Base-by-base conservation (phyloP, 30 jellyfish, hydroid and myxozoan genomes). In the Turritopsis rubra region DNA sequence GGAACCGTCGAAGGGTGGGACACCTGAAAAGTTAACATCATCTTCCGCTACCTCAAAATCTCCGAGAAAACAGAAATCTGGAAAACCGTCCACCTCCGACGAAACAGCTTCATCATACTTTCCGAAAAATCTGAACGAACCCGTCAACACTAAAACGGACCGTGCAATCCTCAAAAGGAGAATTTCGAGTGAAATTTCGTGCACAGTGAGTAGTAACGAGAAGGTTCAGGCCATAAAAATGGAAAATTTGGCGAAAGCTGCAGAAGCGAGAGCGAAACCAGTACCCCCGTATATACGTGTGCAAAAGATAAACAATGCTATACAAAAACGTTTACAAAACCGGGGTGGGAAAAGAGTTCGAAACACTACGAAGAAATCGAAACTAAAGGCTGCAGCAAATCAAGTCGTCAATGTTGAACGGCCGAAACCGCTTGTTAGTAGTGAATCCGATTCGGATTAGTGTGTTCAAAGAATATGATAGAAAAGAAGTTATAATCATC, bases 361-460 rank as follows among this genome's bases (percentile, higher is more conserved):
- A 74, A 52, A 72, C 26, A 22, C 7, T 21, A 3, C 29, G 4
- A 25, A 18, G 8, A 25, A 25, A n/a, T n/a, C 28, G 8, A 74
- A 29, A 13, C 52, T 20, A 9, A 27, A 52, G 24, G 13, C 82
- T n/a, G 24, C 13, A 52, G 8, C 82, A 16, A 16, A 74, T 74
- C 65, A 23, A 74, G 24, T 74, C 9, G 60, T n/a, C 16, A 0
- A 26, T 21, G 70, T 74, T 30, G 65, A 74, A 16, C 26, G 26
- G 28, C 26, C 60, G 65, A 74, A 74, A 30, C 65, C 82, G 24
- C 65, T 29, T 29, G 82, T 74, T 23, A 74, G 82, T 31, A 74
- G 82, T 30, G 82, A 74, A 22, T 74, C 82, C 24, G 82, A 74
- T n/a, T 74, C 82, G 52, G 82, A 74, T 68, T 68, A 27, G 30